These are phyloP conservation scores for Platerodrilus igneus DNA, from an alignment of 2,888 invertebrate genomes.

Conservation along the genomic window DNA sequence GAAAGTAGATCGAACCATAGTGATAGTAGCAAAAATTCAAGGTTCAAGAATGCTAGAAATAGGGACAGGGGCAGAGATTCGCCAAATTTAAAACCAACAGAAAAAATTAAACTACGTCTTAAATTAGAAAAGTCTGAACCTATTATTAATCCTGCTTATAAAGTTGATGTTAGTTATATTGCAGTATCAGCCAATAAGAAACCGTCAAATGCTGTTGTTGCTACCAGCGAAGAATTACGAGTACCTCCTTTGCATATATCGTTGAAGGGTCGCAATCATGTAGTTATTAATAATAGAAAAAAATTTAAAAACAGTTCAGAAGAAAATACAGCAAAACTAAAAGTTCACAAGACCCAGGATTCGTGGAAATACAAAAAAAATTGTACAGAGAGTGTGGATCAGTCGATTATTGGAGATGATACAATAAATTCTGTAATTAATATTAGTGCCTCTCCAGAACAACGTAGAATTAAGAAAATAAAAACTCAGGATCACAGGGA, in stretches of 20 bases:
- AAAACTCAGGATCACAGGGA: conserved; percentile 41
- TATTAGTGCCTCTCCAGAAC: conserved; percentile 35
- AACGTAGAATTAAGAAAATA: conserved; percentile 34
- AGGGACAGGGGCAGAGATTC: conserved; percentile 42
- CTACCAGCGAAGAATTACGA: conserved; percentile 61
- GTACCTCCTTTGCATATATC: conserved; percentile 89
- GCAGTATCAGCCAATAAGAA: conserved; percentile 54
- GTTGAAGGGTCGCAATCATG: conserved; percentile 76
- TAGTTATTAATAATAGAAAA: conserved; percentile 76
- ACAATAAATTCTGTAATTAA: conserved; percentile 14
- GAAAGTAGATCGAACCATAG: conserved; percentile 41
- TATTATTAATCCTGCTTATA: conserved; percentile 71
- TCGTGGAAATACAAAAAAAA: conserved; percentile 24
- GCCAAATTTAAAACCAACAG: conserved; percentile 50
- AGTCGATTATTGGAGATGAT: conserved; percentile 9
- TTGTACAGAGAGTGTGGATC: conserved; percentile 4
- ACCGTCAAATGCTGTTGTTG: conserved; percentile 35
- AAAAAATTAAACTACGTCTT: conserved; percentile 76
- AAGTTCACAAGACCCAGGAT: conserved; percentile 36
- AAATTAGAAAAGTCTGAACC: conserved; percentile 82
- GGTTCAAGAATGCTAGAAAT: conserved; percentile 26
- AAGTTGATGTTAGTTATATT: conserved; percentile 73
- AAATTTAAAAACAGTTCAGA: conserved; percentile 31
- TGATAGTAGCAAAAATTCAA: conserved; percentile 40
- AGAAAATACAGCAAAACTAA: conserved; percentile 32